phyloP scores from a whole-genome alignment of 2,113 vertebrate species.

The Noturus placidus region DNA sequence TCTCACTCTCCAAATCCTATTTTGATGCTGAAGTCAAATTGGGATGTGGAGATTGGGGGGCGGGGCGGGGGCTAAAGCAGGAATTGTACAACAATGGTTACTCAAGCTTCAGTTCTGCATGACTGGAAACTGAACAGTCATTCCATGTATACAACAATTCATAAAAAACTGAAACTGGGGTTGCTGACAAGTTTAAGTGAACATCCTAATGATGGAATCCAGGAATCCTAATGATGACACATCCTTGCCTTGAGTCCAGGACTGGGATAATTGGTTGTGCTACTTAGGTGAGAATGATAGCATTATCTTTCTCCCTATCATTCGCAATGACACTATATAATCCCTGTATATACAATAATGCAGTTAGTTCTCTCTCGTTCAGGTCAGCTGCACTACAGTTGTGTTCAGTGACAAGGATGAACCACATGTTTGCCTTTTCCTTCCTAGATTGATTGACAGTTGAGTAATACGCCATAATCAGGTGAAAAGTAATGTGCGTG shows the following conservation, averaged over 20 bases:
- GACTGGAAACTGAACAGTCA: not conserved
- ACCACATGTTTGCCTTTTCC: not conserved
- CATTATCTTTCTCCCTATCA: not conserved
- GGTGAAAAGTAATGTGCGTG: not conserved
- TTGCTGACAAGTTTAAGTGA: not conserved
- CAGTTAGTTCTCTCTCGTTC: not conserved
- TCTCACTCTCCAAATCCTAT: slow-evolving; percentile 20
- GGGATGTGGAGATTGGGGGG: not conserved
- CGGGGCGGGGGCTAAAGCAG: no score
- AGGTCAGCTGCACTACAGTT: not conserved
- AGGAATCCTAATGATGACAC: not conserved
- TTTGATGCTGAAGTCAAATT: slow-evolving; percentile 32
- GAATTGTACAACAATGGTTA: not conserved
- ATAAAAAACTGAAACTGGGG: not conserved
- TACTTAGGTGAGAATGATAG: not conserved
- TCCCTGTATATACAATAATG: not conserved
- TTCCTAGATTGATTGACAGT: not conserved
- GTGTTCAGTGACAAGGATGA: not conserved
- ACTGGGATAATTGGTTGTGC: not conserved
- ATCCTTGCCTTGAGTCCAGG: not conserved
- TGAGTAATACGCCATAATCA: not conserved
- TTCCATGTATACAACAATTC: not conserved
- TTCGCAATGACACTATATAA: not conserved
- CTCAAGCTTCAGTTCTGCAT: not conserved
- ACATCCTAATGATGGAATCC: not conserved